Evolutionary conservation across 2,797 vertebrate species (phyloP), one percentile per base, ranked within the genome.

Genomic region (Ptychobarbus kaznakovi): DNA sequence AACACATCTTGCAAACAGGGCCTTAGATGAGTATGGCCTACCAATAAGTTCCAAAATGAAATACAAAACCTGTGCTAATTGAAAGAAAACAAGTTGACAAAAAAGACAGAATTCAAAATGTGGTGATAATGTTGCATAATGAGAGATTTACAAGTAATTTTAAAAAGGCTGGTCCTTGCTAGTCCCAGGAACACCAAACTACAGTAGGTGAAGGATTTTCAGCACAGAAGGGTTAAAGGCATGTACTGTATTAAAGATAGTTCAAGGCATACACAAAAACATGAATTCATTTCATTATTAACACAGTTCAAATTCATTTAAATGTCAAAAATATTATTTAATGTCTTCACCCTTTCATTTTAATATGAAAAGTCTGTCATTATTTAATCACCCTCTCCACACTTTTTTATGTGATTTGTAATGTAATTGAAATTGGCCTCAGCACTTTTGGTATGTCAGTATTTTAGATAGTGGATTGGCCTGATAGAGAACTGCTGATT

Each of bases 401-500:
- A 66, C 25, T 51, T 49, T n/a, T 80, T 80, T 15, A 68, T 10
- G 0, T 35, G 20, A 38, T 2, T 53, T 51, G 11, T 18, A 51
- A 74, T 49, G 56, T n/a, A 83, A 75, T 40, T 38, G 18, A 49
- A 78, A 63, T 42, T n/a, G n/a, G 56, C 38, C 44, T 18, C 9
- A 28, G 38, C 58, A 79, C 15, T 63, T 49, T 32, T 3, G 11
- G 6, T 35, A 11, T 49, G 42, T 28, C 40, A 22, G 77, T 46
- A 35, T 66, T 80, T 66, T 80, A 66, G 25, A 80, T 32, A 32
- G 22, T 44, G 56, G 35, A 6, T 3, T 63, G n/a, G 42, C 18
- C 18, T 49, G 40, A 80, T 80, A 80, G 16, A 66, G 25, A 66
- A 80, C 42, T 66, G 77, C 77, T 49, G 61, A 49, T 66, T 80